Evolutionary conservation across 2,113 vertebrate species (phyloP), one percentile per base, ranked within the genome.

Genomic region (Ictalurus furcatus): DNA sequence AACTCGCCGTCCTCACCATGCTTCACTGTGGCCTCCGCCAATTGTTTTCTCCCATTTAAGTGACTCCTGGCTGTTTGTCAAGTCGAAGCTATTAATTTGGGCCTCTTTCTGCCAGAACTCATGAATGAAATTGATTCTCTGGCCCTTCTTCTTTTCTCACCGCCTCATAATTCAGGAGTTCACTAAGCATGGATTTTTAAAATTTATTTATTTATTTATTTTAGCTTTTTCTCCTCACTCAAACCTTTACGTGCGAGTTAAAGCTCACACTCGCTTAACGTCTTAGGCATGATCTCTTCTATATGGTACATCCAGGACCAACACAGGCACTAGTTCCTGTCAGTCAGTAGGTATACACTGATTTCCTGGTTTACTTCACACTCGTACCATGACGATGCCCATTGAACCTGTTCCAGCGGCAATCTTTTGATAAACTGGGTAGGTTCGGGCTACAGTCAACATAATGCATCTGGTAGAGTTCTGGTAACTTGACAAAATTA

Each of bases 1-100:
- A 34, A 81, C 54, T 73, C 67, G 17, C 56, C 48, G 37, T 85
- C 34, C 28, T 63, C 19, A 8, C 84, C 34, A 67, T 13, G 80
- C 58, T 76, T 54, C 34, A 21, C 28, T 54, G 63, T 71, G 65
- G 34, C 48, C 16, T 88, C 78, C 1, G 28, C 63, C 44, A 78
- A 82, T 82, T 25, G 56, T 82, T 91, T 85, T 71, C 34, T 85
- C 83, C 52, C 56, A 40, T 84, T 63, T 37, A 37, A 25, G 13
- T 30, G 44, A 25, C 48, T 87, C 37, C 37, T 48, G 40, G 58
- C 54, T 67, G 56, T 74, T 76, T 73, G 23, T 89, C 61, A 89
- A 74, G 81, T n/a, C 25, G 13, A 14, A 84, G 73, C 71, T 74
- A 85, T 56, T 89, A 2, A 87, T 79, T 87, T 34, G 6, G 63